Conservation (phyloP, 30 jellyfish, hydroid and myxozoan species). For the Chrysaora quinquecirrha region DNA sequence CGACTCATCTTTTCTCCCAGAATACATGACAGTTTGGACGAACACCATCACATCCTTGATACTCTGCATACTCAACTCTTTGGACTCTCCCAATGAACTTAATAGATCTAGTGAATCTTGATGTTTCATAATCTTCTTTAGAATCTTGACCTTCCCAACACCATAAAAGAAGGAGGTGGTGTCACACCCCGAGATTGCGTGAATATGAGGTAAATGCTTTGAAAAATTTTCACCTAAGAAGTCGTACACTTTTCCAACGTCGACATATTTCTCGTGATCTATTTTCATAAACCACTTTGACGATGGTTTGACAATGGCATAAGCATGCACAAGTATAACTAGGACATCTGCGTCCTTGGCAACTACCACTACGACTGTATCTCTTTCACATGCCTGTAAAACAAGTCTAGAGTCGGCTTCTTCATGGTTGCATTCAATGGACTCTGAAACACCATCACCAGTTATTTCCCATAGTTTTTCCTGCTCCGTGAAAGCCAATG, state of each 20-base stretch:
- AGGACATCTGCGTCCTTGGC: background rate
- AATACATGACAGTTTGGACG: slow-evolving; percentile 26
- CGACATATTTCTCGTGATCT: background rate
- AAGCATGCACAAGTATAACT: slow-evolving; percentile 18
- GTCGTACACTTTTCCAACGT: background rate
- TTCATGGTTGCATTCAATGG: slow-evolving; percentile 27
- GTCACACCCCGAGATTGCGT: slow-evolving; percentile 50
- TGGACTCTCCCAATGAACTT: slow-evolving; percentile 41
- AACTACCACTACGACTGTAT: slow-evolving; percentile 2
- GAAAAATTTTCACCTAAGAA: slow-evolving; percentile 14
- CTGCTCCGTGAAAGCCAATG: background rate
- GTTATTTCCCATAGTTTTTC: slow-evolving; percentile 29
- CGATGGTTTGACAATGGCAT: slow-evolving; percentile 1
- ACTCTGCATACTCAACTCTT: slow-evolving; percentile 31
- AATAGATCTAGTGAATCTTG: slow-evolving; percentile 29
- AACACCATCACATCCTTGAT: slow-evolving; percentile 10
- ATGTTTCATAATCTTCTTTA: background rate
- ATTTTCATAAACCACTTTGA: slow-evolving; percentile 2
- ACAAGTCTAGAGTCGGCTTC: slow-evolving; percentile 22
- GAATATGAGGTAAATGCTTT: slow-evolving; percentile 27
- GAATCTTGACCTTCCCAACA: slow-evolving; percentile 27
- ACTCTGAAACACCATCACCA: background rate
- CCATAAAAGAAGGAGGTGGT: slow-evolving; percentile 55
- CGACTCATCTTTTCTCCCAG: slow-evolving; percentile 30
- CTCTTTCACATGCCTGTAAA: slow-evolving; percentile 5